A percentile compares a stretch with the other conserved stretches of the same genome.
Evolutionary conservation across 2,888 invertebrate genomes (phyloP).

Genomic region (Philaethria dido): DNA sequence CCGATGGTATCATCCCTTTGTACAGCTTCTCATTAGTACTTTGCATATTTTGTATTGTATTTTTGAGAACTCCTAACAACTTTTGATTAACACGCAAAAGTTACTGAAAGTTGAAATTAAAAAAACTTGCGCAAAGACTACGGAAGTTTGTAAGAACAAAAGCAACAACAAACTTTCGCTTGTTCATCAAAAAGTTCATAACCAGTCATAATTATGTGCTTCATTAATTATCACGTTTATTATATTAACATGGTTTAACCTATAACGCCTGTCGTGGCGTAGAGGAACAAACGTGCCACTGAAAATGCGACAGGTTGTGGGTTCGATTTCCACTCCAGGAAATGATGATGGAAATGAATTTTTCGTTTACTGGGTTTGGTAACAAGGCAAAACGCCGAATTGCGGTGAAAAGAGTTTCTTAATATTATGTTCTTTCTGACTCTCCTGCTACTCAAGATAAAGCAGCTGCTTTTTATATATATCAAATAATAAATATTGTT

Average conservation of each 20-base stretch:
- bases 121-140: slow-evolving; percentile 9
- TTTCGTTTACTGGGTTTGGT: no score
- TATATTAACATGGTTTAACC: slow-evolving; percentile 7
- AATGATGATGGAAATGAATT: no score
- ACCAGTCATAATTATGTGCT: slow-evolving; percentile 21
- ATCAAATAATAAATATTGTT: no score
- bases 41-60: slow-evolving; percentile 3
- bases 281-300: no score
- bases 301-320: no score
- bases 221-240: slow-evolving; percentile 12
- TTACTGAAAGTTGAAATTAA: slow-evolving; percentile 12
- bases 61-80: slow-evolving; percentile 9
- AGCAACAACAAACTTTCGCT: slow-evolving; percentile 20
- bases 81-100: slow-evolving; percentile 8
- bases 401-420: no score
- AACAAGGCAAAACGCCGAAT: no score
- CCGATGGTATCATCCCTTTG: not conserved
- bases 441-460: no score
- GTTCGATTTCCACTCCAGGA: no score
- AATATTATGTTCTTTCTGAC: no score
- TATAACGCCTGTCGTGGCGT: no score
- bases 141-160: slow-evolving; percentile 19
- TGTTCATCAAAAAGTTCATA: slow-evolving; percentile 25
- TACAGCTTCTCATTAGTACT: not conserved
- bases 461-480: no score